These are phyloP conservation scores for Drosophila robusta DNA, from an alignment of 2,888 invertebrate genomes.

Conservation along the genomic window DNA sequence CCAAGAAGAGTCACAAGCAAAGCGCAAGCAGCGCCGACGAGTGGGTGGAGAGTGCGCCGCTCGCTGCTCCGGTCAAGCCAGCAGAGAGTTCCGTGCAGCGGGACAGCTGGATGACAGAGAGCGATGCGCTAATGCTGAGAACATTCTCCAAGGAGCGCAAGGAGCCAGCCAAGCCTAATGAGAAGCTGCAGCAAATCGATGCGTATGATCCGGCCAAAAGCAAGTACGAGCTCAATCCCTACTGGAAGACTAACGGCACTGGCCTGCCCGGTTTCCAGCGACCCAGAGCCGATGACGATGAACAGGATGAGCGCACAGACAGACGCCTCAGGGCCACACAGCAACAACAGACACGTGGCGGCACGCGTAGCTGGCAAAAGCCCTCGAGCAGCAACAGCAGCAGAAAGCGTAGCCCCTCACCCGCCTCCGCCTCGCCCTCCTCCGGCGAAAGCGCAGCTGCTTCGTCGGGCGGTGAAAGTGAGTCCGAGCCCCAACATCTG, in stretches of 20 bases:
- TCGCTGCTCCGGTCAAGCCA: slow-evolving; percentile 19
- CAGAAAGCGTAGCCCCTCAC: slow-evolving; percentile 7
- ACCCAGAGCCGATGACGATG: slow-evolving; percentile 85
- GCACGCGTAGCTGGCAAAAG: slow-evolving; percentile 50
- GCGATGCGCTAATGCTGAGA: slow-evolving; percentile 83
- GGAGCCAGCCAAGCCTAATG: slow-evolving; percentile 85
- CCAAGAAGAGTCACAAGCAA: slow-evolving; percentile 22
- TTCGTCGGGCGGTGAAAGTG: slow-evolving; percentile 10
- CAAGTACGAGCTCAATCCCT: slow-evolving; percentile 93
- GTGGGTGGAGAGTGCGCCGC: slow-evolving; percentile 88
- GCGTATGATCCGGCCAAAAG: slow-evolving; percentile 90
- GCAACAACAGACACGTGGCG: slow-evolving; percentile 7
- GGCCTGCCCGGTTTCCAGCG: slow-evolving; percentile 89
- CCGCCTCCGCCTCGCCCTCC: slow-evolving; percentile 20
- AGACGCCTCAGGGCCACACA: background rate
- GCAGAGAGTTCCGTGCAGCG: slow-evolving; percentile 83
- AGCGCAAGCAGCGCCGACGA: slow-evolving; percentile 82
- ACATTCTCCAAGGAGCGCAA: slow-evolving; percentile 84
- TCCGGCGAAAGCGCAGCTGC: background rate
- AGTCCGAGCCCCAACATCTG: slow-evolving; percentile 78
- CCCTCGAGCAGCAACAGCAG: background rate
- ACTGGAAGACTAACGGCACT: slow-evolving; percentile 95
- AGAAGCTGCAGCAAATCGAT: slow-evolving; percentile 86
- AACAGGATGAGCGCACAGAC: slow-evolving; percentile 27
- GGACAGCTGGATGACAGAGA: slow-evolving; percentile 92